Percentiles rank a stretch among this genome's conserved stretches.
Evolutionary conservation across 2,113 vertebrate species (phyloP).

Genomic region (Salminus brasiliensis): DNA sequence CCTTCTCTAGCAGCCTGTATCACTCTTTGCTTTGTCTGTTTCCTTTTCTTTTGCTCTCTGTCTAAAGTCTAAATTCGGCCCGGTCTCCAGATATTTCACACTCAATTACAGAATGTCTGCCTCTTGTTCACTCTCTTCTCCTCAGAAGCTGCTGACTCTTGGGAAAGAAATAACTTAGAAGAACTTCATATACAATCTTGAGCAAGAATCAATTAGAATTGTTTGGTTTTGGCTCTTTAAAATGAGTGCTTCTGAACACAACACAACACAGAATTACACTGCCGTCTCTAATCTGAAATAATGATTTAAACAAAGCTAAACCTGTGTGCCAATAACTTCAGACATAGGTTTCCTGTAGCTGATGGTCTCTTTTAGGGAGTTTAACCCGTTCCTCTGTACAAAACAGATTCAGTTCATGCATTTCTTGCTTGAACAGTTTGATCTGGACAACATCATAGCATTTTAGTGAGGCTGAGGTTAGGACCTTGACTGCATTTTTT

Average conservation of each 20-base stretch:
- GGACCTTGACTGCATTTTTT: too few relatives aligned
- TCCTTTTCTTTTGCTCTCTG: conserved; percentile 35
- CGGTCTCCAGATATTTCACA: conserved; percentile 25
- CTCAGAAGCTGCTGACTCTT: conserved; percentile 25
- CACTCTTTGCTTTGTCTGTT: conserved; percentile 21
- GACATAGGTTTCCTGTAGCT: too few relatives aligned
- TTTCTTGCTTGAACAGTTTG: too few relatives aligned
- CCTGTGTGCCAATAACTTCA: too few relatives aligned
- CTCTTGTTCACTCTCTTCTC: conserved; percentile 27
- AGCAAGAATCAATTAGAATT: not conserved
- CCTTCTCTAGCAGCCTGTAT: conserved; percentile 41
- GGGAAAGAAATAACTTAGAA: conserved; percentile 8
- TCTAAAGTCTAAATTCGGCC: conserved; percentile 31
- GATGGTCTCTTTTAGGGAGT: too few relatives aligned
- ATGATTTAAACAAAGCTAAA: too few relatives aligned
- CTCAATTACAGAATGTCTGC: conserved; percentile 27
- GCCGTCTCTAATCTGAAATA: too few relatives aligned
- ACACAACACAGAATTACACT: not conserved
- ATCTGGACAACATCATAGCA: too few relatives aligned
- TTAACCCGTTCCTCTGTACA: too few relatives aligned
- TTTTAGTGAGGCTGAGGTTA: too few relatives aligned
- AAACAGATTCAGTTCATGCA: too few relatives aligned
- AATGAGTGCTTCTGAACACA: not conserved
- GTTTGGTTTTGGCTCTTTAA: not conserved
- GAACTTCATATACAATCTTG: not conserved